Evolutionary conservation across 2,113 vertebrate species (phyloP), one percentile per base, ranked within the genome.

Genomic region (Heterotis niloticus): DNA sequence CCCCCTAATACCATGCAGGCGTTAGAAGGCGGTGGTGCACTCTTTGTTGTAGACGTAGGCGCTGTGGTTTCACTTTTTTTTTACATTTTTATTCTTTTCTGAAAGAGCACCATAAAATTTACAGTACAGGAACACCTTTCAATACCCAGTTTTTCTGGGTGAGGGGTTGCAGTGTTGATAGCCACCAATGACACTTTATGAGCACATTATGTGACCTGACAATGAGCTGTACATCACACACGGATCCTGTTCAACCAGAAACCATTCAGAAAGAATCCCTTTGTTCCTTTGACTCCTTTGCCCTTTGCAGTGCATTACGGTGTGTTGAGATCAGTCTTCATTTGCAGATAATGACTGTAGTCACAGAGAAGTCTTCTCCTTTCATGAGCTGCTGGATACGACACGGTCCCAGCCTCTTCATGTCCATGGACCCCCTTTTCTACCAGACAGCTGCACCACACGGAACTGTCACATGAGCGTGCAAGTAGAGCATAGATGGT

Each of bases 271-370:
- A 52, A 52, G 69, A 72, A 1, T 18, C 69, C 23, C 69, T 72
- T 72, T 72, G 69, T 72, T 72, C 69, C 44, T 54, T 54, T 51
- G 11, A 14, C 69, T 72, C 69, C 69, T 72, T n/a, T 23, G 34
- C 51, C 5, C 69, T 12, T 4, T 23, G 18, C 12, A 34, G 44
- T 51, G 52, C 29, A 51, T 18, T n/a, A 54, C 69, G 52, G 14
- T 52, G 69, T 72, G 20, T 72, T 72, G 5, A 52, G 29, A 72
- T 72, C 54, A 72, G 51, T 72, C 52, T 72, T 52, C 69, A 72
- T 54, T 72, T 72, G 54, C 51, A 72, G 44, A 72, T 72, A 72
- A 72, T 52, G 11, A 52, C 17, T 10, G 7, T n/a, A 72, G 18
- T 52, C 18, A 52, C 44, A 54, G 69, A 54, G 69, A 72, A n/a